phyloP scores from a whole-genome alignment of 2,797 vertebrate species.

The Antrozous pallidus region DNA sequence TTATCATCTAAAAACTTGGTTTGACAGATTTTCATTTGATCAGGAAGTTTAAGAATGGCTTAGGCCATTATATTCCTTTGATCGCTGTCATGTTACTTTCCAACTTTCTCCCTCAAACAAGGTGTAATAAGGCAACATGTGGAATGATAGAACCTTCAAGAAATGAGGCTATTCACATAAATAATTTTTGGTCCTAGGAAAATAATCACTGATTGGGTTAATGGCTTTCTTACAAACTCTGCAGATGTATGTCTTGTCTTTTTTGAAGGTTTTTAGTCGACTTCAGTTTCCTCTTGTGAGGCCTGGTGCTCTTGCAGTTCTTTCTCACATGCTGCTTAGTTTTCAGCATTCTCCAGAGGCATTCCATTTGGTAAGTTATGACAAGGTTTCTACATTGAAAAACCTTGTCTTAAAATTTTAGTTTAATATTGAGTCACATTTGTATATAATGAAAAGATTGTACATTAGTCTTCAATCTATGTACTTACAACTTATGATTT shows the following conservation, averaged over 20 bases:
- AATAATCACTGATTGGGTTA: neutral
- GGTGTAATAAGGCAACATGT: neutral
- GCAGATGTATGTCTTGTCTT: conserved; percentile 35
- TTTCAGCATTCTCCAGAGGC: conserved; percentile 99
- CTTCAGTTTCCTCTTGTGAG: conserved; percentile 98
- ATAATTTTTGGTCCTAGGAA: neutral
- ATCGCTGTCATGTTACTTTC: neutral
- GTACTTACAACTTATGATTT: neutral
- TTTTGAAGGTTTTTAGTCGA: conserved; percentile 93
- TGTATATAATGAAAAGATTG: neutral
- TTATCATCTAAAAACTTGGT: neutral
- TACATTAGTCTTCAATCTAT: neutral
- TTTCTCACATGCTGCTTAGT: conserved; percentile 98
- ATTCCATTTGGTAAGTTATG: conserved; percentile 94
- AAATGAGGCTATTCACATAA: neutral
- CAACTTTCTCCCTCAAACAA: neutral
- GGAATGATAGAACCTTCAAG: neutral
- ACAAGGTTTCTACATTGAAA: neutral
- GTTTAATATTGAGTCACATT: conserved; percentile 11
- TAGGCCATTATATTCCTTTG: neutral
- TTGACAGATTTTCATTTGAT: conserved; percentile 32
- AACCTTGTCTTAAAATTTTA: neutral
- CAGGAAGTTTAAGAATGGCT: neutral
- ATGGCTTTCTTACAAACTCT: neutral
- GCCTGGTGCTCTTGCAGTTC: conserved; percentile 94